phyloP scores from a whole-genome alignment of 1,140 invertebrate genomes.

The Caerostris darwini region DNA sequence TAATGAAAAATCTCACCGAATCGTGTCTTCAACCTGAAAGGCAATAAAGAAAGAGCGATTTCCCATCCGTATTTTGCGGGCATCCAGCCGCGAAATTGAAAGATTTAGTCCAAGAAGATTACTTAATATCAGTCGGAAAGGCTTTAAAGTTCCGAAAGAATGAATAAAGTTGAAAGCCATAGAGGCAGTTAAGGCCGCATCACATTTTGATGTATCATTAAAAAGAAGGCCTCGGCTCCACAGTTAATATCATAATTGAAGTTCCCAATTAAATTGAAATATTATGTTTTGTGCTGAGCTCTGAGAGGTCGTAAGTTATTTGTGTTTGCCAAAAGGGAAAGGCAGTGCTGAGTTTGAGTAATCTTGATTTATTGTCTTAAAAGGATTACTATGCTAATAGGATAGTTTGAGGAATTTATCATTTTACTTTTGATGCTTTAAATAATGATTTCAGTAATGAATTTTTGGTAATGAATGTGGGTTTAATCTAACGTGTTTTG shows the following conservation, averaged over 20 bases:
- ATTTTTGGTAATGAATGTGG: background rate
- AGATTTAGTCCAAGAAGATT: constrained; percentile 16
- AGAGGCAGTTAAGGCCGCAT: background rate
- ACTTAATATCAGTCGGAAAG: background rate
- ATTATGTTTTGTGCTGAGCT: background rate
- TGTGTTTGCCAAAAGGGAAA: background rate
- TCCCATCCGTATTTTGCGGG: background rate
- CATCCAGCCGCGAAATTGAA: constrained; percentile 24
- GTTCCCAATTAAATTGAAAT: constrained; percentile 14
- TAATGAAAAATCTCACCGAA: background rate
- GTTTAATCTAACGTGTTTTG: background rate
- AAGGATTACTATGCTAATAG: constrained; percentile 8
- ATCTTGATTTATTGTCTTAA: background rate
- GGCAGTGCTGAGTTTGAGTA: background rate
- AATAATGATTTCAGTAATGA: constrained; percentile 1
- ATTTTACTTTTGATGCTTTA: background rate
- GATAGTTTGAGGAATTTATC: constrained; percentile 13
- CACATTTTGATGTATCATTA: constrained; percentile 6
- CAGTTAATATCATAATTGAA: background rate
- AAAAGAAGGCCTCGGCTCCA: background rate
- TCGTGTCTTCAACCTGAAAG: constrained; percentile 18
- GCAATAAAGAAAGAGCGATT: constrained; percentile 15
- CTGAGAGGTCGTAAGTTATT: background rate
- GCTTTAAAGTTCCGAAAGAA: constrained; percentile 16
- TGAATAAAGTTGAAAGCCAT: background rate